Conservation (phyloP, 2,888 invertebrate genomes). For the Dryomyza anilis region DNA sequence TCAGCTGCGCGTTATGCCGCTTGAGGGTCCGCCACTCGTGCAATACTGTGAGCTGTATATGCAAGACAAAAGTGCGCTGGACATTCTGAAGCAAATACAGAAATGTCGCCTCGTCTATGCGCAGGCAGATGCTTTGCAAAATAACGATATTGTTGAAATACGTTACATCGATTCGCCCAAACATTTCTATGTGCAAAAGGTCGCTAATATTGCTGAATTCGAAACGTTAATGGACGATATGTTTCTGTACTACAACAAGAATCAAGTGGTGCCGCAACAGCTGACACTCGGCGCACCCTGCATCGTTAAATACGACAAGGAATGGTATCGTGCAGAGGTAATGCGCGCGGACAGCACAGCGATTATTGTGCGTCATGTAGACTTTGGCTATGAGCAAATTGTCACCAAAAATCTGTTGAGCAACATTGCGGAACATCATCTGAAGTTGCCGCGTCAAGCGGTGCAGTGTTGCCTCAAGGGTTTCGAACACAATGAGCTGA, state of each 20-base stretch:
- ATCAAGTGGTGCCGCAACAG: slow-evolving; percentile 60
- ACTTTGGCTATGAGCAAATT: slow-evolving; percentile 94
- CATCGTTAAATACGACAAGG: slow-evolving; percentile 78
- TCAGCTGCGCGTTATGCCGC: slow-evolving; percentile 69
- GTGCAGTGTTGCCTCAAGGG: slow-evolving; percentile 78
- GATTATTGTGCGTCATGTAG: slow-evolving; percentile 82
- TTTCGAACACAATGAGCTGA: slow-evolving; percentile 59
- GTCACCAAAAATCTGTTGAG: slow-evolving; percentile 68
- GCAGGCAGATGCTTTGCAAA: slow-evolving; percentile 47
- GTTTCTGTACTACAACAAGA: slow-evolving; percentile 66
- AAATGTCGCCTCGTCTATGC: slow-evolving; percentile 52
- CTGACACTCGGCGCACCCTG: slow-evolving; percentile 70
- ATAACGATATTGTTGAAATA: slow-evolving; percentile 56
- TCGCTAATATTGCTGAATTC: slow-evolving; percentile 67
- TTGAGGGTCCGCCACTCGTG: slow-evolving; percentile 73
- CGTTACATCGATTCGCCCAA: slow-evolving; percentile 66
- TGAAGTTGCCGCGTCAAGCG: slow-evolving; percentile 74
- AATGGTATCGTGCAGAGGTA: slow-evolving; percentile 91
- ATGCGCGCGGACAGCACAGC: slow-evolving; percentile 67
- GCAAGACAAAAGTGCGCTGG: slow-evolving; percentile 53
- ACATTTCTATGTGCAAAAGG: slow-evolving; percentile 76
- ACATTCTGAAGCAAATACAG: slow-evolving; percentile 50
- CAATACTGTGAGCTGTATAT: slow-evolving; percentile 77
- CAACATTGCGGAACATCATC: slow-evolving; percentile 68
- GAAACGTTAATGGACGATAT: slow-evolving; percentile 73